phyloP scores from a whole-genome alignment of 64 coral and sea anemone species.

The Stichodactyla helianthus region DNA sequence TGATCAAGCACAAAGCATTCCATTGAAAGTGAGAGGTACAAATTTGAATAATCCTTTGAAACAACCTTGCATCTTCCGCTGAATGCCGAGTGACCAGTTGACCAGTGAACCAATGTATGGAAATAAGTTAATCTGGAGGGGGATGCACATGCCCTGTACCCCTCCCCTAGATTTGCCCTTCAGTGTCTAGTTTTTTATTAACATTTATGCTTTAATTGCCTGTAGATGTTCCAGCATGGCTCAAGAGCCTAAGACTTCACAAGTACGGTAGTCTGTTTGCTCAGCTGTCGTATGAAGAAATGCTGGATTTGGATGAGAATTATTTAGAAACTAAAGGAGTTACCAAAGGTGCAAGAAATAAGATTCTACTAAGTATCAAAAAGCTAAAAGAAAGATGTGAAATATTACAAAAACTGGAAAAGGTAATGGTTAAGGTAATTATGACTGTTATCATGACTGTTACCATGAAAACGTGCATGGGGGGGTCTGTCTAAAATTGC shows the following conservation, averaged over 20 bases:
- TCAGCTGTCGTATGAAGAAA: conserved; percentile 92
- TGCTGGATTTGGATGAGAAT: conserved; percentile 68
- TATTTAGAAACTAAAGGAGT: conserved; percentile 80
- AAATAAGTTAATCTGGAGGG: no score
- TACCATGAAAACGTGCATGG: no score
- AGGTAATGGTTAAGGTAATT: conserved; percentile 33
- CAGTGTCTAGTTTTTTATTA: not conserved
- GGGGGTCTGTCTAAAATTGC: no score
- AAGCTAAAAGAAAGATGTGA: conserved; percentile 78
- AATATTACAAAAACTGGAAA: conserved; percentile 62
- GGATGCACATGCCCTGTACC: no score
- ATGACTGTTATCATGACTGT: no score
- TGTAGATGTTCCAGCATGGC: conserved; percentile 54
- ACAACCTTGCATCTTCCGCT: no score
- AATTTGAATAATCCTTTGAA: no score
- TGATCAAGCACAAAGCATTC: no score
- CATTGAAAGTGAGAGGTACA: no score
- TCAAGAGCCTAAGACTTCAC: conserved; percentile 90
- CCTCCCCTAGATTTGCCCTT: no score
- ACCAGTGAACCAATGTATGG: no score
- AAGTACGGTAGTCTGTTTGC: conserved; percentile 89
- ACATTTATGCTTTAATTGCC: not conserved
- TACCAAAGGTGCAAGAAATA: conserved; percentile 92
- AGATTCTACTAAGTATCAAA: conserved; percentile 82
- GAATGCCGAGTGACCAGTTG: no score